Base-by-base conservation (phyloP, 2,113 vertebrate genomes). In the Nycticebus coucang region DNA sequence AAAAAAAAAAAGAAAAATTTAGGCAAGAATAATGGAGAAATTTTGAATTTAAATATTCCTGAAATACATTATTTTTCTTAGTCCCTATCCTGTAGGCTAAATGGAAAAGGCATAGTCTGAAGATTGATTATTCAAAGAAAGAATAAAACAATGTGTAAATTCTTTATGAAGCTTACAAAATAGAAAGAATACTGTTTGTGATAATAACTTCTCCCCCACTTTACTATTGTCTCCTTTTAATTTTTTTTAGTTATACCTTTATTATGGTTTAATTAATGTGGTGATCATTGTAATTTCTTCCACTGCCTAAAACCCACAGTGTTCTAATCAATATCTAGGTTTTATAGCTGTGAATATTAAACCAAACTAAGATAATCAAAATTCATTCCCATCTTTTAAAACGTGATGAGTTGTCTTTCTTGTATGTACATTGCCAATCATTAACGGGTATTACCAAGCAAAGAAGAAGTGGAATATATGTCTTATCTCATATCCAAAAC, bases 321-420 rank as follows among this genome's bases (percentile, higher is more conserved):
- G 28, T 88, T 88, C 18, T 77, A 75, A 75, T 88, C 55, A 75
- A 86, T 26, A 80, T 66, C 21, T 66, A 74, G 50, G 77, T 60
- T 66, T 87, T 92, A 85, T 28, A 17, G 30, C 12, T 85, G 69
- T 89, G 17, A 85, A 68, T 68, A 95, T 35, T 94, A 86, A 89
- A 80, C 18, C 33, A 96, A 96, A 93, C n/a, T 89, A 69, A 95
- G 33, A 92, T 17, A 85, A 81, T 75, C 17, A 86, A 87, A 89
- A 81, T 85, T 71, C 81, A 95, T 53, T 74, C 33, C 81, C 35
- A 89, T 85, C 35, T 94, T 85, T 80, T 69, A 71, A 80, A 10
- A n/a, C 79, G 62, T 26, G 18, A 88, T 26, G 18, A 88, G 19
- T 75, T 80, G 41, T 88, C 24, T 55, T 72, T 79, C 57, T 68